Evolutionary conservation across 1,140 invertebrate species (phyloP).

Genomic region (Sarcophaga bullata): DNA sequence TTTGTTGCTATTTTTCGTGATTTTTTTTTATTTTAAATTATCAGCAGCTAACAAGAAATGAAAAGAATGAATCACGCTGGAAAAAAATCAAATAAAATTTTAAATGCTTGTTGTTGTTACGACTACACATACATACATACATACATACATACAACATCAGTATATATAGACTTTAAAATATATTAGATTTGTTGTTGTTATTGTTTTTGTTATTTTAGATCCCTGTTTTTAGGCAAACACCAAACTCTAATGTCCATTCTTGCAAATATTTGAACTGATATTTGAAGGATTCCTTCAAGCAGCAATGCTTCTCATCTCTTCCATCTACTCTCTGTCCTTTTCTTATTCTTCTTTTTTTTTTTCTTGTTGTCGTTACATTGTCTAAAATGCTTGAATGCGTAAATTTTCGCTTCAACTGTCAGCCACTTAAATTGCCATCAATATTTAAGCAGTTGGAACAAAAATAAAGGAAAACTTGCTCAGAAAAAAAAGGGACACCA

Average conservation of each 20-base stretch:
- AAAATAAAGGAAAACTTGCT: not conserved
- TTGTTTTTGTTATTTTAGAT: too few relatives aligned
- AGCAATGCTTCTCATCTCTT: not conserved
- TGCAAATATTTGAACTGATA: not conserved
- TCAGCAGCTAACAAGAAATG: not conserved
- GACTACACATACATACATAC: too few relatives aligned
- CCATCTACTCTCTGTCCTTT: too few relatives aligned
- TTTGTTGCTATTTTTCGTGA: too few relatives aligned
- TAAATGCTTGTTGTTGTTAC: constrained; percentile 8
- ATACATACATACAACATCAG: not conserved
- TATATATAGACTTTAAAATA: not conserved
- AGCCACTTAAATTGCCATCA: constrained; percentile 27
- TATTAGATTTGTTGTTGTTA: too few relatives aligned
- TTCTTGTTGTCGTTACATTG: not conserved
- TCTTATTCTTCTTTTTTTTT: too few relatives aligned
- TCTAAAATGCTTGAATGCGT: constrained; percentile 4
- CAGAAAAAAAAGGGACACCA: not conserved
- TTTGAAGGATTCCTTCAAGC: not conserved
- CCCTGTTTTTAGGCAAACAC: too few relatives aligned
- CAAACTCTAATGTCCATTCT: too few relatives aligned
- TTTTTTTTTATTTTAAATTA: constrained; percentile 23
- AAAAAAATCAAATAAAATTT: constrained; percentile 23
- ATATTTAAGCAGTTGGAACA: constrained; percentile 30
- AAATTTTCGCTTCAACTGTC: constrained; percentile 18
- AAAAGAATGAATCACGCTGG: not conserved